Base-by-base conservation (phyloP, 2,113 vertebrate species). In the Alaudala cheleensis region DNA sequence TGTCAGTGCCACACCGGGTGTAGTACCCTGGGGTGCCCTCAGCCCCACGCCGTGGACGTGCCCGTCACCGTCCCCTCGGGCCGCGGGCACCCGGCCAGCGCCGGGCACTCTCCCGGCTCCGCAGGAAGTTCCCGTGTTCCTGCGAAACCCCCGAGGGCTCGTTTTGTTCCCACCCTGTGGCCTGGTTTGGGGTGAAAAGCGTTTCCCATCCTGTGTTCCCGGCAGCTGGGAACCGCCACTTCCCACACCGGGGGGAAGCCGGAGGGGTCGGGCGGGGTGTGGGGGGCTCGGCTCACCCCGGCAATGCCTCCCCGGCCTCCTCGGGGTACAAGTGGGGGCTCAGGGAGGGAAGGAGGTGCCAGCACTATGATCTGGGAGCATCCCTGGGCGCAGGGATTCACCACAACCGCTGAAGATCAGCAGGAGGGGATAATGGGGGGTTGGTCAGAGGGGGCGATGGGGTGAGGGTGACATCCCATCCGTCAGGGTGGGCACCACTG, bases 71-170 rank as follows among this genome's bases (percentile, higher is more conserved):
- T 44, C 39, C 47, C 64, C 7, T 19, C 25, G 1, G 56, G 72
- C 61, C 7, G 11, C 16, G 45, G 88, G 84, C 58, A 0, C 83
- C 15, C 1, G 3, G 86, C 92, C 89, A 86, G 81, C 4, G 3
- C 49, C 51, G 49, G 72, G 86, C 42, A 16, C 67, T 71, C 28
- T 54, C 60, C 72, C 77, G 24, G 19, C 56, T 24, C 83, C 1
- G 70, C 93, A 91, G 91, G 93, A 93, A 93, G 15, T 66, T 56
- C 71, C 60, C 2, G 20, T 73, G 87, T 88, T 90, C 90, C 90
- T 92, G 90, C 54, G 17, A 58, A 88, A 64, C 53, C 47, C 31
- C 66, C 34, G 31, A 53, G 81, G 15, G 20, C 61, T 56, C 80
- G 56, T 88, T 79, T 88, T 13, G 76, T 71, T n/a, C 53, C 71